A percentile compares a stretch with the other conserved stretches of the same genome.
phyloP scores from a whole-genome alignment of 2,797 vertebrate species.

The Lutra lutra region DNA sequence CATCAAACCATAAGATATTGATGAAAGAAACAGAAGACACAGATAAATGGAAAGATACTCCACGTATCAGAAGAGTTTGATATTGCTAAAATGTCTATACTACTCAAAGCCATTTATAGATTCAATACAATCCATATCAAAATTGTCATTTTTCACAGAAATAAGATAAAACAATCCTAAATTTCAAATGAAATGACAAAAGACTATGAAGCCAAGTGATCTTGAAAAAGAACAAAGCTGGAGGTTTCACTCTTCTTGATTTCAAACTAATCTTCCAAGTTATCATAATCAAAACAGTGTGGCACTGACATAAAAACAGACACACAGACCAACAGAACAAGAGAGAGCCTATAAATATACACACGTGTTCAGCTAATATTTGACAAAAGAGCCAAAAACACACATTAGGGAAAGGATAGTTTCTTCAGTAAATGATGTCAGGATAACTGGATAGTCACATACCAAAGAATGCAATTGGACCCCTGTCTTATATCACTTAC shows the following conservation, averaged over 20 bases:
- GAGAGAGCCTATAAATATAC: background rate
- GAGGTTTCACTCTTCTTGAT: background rate
- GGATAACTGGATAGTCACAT: background rate
- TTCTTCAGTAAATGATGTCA: background rate
- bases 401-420: background rate
- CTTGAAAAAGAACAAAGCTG: background rate
- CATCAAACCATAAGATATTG: background rate
- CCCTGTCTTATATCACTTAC: background rate
- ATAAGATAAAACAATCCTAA: background rate
- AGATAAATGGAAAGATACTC: background rate
- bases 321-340: background rate
- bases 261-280: background rate
- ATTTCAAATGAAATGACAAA: background rate
- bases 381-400: background rate
- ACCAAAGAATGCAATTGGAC: background rate
- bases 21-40: background rate
- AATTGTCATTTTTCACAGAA: background rate
- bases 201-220: background rate
- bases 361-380: background rate
- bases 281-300: background rate
- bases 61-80: background rate
- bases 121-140: background rate
- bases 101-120: background rate
- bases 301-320: background rate
- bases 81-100: background rate